Evolutionary conservation across 2,888 invertebrate species (phyloP).

Genomic region (Epiblema foenella): DNA sequence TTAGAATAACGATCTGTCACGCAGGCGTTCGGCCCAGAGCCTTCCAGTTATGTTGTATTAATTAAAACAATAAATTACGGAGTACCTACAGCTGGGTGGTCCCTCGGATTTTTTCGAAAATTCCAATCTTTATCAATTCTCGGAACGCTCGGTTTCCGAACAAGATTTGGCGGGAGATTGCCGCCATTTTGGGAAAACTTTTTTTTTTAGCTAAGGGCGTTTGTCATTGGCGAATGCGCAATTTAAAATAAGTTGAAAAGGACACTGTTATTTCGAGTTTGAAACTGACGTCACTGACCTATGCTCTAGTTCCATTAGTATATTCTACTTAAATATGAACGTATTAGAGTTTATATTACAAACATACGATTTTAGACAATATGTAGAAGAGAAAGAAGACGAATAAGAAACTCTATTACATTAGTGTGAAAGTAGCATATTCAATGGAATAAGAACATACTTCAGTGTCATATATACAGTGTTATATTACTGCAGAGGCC

Average conservation of each 20-base stretch:
- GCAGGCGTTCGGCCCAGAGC: slow-evolving; percentile 61
- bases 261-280: neutral
- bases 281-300: too few relatives aligned
- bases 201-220: neutral
- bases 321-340: too few relatives aligned
- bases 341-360: too few relatives aligned
- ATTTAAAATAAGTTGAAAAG: neutral
- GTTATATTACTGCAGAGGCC: too few relatives aligned
- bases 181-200: slow-evolving; percentile 36
- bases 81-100: slow-evolving; percentile 26
- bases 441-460: too few relatives aligned
- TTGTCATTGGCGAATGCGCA: neutral
- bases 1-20: slow-evolving; percentile 64
- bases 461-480: too few relatives aligned
- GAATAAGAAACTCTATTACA: too few relatives aligned
- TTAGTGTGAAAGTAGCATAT: too few relatives aligned
- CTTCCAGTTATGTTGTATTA: slow-evolving; percentile 76
- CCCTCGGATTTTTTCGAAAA: slow-evolving; percentile 19
- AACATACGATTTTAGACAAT: too few relatives aligned
- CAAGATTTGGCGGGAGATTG: slow-evolving; percentile 34
- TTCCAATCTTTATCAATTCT: slow-evolving; percentile 55
- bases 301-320: too few relatives aligned
- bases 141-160: slow-evolving; percentile 64
- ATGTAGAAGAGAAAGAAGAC: too few relatives aligned
- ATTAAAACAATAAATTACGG: slow-evolving; percentile 78